Conservation (phyloP, 37 sponge, comb jelly and placozoan genomes). For the Hexactinellida sp. region DNA sequence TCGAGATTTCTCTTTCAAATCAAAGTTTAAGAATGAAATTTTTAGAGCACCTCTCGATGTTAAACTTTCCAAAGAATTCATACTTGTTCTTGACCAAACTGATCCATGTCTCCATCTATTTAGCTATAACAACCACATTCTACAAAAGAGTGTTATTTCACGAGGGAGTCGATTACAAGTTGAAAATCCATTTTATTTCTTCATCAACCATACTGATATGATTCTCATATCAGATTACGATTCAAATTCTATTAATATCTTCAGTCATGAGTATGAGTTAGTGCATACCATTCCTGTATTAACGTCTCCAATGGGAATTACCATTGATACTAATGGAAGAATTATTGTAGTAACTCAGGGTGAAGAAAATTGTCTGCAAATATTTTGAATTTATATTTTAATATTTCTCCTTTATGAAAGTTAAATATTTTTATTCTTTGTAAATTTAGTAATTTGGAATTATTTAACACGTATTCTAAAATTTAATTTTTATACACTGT, state of each 20-base stretch:
- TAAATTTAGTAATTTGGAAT: neutral
- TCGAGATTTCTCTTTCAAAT: too few relatives aligned
- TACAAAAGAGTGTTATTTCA: neutral
- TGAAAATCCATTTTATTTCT: neutral
- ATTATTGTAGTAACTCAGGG: neutral
- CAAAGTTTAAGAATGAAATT: neutral
- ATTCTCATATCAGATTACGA: neutral
- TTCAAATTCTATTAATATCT: constrained; percentile 2
- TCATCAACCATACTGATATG: neutral
- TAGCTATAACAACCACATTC: neutral
- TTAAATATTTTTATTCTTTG: neutral
- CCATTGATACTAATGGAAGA: neutral
- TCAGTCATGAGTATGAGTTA: neutral
- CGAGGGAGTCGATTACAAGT: neutral
- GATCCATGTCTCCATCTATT: neutral
- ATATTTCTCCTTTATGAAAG: neutral
- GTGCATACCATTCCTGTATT: neutral
- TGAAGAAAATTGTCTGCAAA: neutral
- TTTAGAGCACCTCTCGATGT: neutral
- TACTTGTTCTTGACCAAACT: neutral
- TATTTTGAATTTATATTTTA: neutral
- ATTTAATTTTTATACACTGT: too few relatives aligned
- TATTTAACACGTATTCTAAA: neutral
- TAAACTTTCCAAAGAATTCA: neutral
- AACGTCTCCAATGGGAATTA: neutral